Conservation (phyloP, 30 jellyfish, hydroid and myxozoan genomes). For the Aurelia coerulea region DNA sequence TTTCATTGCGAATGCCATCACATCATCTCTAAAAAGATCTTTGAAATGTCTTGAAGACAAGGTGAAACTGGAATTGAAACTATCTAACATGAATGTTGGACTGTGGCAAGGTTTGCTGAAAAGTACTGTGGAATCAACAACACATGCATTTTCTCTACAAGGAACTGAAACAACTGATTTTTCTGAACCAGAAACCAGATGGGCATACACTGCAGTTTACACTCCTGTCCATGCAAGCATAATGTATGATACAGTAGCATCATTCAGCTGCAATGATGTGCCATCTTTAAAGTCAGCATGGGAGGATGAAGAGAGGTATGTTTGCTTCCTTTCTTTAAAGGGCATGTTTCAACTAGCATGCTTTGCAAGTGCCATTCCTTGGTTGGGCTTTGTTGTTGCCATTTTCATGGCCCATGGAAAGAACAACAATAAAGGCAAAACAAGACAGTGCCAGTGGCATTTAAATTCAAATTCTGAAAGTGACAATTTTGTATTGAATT, state of each 20-base stretch:
- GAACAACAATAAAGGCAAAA: too few species aligned
- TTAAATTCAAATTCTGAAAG: background rate
- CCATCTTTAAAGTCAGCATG: slow-evolving; percentile 5
- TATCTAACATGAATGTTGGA: slow-evolving; percentile 65
- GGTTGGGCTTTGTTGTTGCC: too few species aligned
- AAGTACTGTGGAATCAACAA: slow-evolving; percentile 75
- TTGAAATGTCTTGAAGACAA: slow-evolving; percentile 75
- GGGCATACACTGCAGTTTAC: slow-evolving; percentile 98
- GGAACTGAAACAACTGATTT: slow-evolving; percentile 92
- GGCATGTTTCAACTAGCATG: too few species aligned
- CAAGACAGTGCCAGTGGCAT: too few species aligned
- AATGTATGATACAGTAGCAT: slow-evolving; percentile 71
- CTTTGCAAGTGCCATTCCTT: too few species aligned
- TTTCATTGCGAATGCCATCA: slow-evolving; percentile 57
- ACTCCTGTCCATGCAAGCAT: slow-evolving; percentile 98
- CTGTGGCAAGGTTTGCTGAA: slow-evolving; percentile 83
- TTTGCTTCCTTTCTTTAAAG: background rate
- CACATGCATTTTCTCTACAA: slow-evolving; percentile 91
- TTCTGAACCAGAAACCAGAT: slow-evolving; percentile 88
- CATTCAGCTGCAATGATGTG: slow-evolving; percentile 12
- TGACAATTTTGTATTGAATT: background rate
- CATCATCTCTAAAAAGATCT: slow-evolving; percentile 48
- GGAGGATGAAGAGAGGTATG: slow-evolving; percentile 28
- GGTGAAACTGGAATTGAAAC: slow-evolving; percentile 79
- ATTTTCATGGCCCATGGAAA: too few species aligned